These are phyloP conservation scores for Papilio machaon DNA, from an alignment of 1,140 invertebrate species.

Conservation along the genomic window DNA sequence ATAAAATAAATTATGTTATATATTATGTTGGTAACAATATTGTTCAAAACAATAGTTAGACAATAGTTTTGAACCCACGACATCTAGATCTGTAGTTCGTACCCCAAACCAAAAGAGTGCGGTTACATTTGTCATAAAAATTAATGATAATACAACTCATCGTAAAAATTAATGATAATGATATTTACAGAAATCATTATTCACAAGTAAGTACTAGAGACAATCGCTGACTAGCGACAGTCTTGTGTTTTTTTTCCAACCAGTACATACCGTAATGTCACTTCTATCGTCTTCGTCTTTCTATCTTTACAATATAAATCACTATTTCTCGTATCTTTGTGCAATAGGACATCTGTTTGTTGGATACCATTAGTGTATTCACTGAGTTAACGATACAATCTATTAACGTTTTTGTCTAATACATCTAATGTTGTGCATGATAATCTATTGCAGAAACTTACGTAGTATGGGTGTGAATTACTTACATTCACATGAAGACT, in stretches of 20 bases:
- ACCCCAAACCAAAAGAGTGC: no score
- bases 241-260: no score
- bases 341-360: slow-evolving; percentile 2
- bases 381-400: slow-evolving; percentile 4
- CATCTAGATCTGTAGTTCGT: no score
- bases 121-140: neutral
- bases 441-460: neutral
- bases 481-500: neutral
- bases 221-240: no score
- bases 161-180: neutral
- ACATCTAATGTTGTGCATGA: neutral
- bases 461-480: neutral
- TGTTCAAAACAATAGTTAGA: no score
- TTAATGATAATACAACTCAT: neutral
- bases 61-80: no score
- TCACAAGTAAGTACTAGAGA: no score
- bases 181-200: no score
- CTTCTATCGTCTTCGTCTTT: no score
- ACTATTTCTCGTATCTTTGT: neutral
- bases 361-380: neutral
- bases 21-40: no score
- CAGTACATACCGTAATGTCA: no score
- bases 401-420: neutral
- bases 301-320: neutral
- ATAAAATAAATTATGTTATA: no score